phyloP scores from a whole-genome alignment of 1,140 invertebrate genomes.

The Colletes gigas region DNA sequence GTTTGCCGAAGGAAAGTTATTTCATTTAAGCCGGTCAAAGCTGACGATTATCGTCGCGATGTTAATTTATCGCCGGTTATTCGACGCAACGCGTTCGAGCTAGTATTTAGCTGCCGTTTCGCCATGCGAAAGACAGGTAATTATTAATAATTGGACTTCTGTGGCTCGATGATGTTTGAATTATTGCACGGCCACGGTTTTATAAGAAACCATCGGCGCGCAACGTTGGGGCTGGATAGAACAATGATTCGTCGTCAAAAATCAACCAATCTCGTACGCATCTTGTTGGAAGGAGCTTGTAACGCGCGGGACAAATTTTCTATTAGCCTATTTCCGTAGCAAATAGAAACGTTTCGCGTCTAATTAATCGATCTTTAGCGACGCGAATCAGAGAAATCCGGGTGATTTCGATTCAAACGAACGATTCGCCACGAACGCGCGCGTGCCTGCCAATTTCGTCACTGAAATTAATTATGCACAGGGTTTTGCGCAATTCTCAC shows the following conservation, averaged over 20 bases:
- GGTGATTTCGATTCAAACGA: background rate
- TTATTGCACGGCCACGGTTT: background rate
- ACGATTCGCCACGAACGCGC: background rate
- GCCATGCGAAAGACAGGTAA: slow-evolving; percentile 40
- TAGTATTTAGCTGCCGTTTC: slow-evolving; percentile 43
- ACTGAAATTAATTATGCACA: slow-evolving; percentile 39
- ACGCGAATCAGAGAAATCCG: background rate
- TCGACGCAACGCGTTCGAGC: background rate
- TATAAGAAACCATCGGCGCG: background rate
- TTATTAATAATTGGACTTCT: slow-evolving; percentile 57
- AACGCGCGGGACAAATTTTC: background rate
- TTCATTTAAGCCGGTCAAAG: slow-evolving; percentile 31
- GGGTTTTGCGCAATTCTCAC: slow-evolving; percentile 25
- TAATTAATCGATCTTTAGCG: background rate
- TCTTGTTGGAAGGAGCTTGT: too few species aligned
- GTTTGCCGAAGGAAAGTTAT: slow-evolving; percentile 3
- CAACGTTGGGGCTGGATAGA: slow-evolving; percentile 4
- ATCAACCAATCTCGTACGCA: too few species aligned
- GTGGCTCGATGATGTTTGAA: slow-evolving; percentile 16
- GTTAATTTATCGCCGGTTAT: slow-evolving; percentile 35
- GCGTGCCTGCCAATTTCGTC: slow-evolving; percentile 23
- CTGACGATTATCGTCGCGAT: slow-evolving; percentile 49
- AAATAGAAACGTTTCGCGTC: background rate
- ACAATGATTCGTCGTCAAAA: slow-evolving; percentile 45
- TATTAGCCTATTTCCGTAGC: too few species aligned